A percentile compares a stretch with the other conserved stretches of the same genome.
Evolutionary conservation across 37 sponge, comb jelly and placozoan species (phyloP).

Genomic region (Geodia barretti): DNA sequence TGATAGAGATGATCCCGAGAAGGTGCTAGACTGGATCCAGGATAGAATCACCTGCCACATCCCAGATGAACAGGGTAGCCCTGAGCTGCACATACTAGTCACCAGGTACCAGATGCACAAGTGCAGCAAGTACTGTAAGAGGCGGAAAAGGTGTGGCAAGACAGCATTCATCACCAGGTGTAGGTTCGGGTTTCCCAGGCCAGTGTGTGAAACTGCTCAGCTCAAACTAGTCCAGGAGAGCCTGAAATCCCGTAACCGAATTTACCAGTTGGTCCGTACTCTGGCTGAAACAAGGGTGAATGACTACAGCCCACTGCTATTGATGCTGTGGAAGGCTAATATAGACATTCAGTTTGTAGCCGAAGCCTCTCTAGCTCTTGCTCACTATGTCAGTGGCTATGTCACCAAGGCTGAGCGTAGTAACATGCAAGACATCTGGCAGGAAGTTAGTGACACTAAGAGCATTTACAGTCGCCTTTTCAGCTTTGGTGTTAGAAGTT

Average conservation of each 20-base stretch:
- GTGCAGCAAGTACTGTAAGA: no score
- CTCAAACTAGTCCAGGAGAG: constrained; percentile 25
- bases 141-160: no score
- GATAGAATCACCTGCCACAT: constrained; percentile 62
- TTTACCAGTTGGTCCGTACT: constrained; percentile 31
- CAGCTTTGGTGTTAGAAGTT: constrained; percentile 30
- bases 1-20: constrained; percentile 2
- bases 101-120: constrained; percentile 39
- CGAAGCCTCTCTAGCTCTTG: constrained; percentile 46
- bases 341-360: constrained; percentile 50
- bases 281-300: constrained; percentile 42
- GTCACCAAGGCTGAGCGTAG: constrained; percentile 66
- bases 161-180: constrained; percentile 45
- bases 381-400: constrained; percentile 55
- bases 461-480: constrained; percentile 30
- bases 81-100: constrained; percentile 54
- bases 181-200: constrained; percentile 53
- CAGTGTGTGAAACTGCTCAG: neutral
- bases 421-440: constrained; percentile 43
- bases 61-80: constrained; percentile 37
- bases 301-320: constrained; percentile 59
- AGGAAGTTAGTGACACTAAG: constrained; percentile 34
- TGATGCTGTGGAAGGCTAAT: constrained; percentile 62
- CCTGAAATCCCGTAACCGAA: constrained; percentile 24
- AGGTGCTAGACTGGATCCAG: constrained; percentile 22